Base-by-base conservation (phyloP, 2,797 vertebrate species). In the Myiotriccus ornatus region DNA sequence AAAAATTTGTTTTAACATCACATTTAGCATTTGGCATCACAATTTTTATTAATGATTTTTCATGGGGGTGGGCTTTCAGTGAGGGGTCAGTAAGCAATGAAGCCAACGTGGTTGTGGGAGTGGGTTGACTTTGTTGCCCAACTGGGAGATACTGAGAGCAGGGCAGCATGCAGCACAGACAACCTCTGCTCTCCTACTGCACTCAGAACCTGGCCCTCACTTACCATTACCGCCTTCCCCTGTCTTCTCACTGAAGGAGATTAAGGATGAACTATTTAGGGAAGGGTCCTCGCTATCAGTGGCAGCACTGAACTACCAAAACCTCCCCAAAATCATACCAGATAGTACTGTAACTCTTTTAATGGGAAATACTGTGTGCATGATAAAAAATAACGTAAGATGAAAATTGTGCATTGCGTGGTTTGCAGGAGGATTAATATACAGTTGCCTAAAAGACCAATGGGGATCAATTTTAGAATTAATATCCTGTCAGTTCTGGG, bases 401-500 rank as follows among this genome's bases (percentile, higher is more conserved):
- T 71, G 56, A 92, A 94, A 94, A 94, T 64, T 60, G 14, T 64
- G 41, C 44, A 6, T 81, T 75, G 34, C 0, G 0, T 63, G 56
- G 28, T 53, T 87, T 93, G 52, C 34, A 64, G 74, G 18, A 90
- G 37, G 79, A 83, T 64, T 92, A 85, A 71, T 78, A 59, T 39
- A 47, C 25, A 52, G 32, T 52, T 83, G 50, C 32, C 56, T 75
- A 46, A 87, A 94, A 78, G 67, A 89, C 57, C 57, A 47, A 35
- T 21, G 9, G 79, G 65, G 55, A 93, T 93, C 79, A 89, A 87
- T 91, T 90, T 84, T 89, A 79, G 32, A 83, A 89, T 93, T 91
- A 96, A 95, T 93, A 91, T 89, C 84, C 92, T 93, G 90, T 84
- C 84, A 83, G 44, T 46, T 92, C 44, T 84, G 55, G 41, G 28